A percentile compares a stretch with the other conserved stretches of the same genome.
These are phyloP conservation scores for Agrotis puta DNA, from an alignment of 2,888 invertebrate genomes.

Conservation along the genomic window DNA sequence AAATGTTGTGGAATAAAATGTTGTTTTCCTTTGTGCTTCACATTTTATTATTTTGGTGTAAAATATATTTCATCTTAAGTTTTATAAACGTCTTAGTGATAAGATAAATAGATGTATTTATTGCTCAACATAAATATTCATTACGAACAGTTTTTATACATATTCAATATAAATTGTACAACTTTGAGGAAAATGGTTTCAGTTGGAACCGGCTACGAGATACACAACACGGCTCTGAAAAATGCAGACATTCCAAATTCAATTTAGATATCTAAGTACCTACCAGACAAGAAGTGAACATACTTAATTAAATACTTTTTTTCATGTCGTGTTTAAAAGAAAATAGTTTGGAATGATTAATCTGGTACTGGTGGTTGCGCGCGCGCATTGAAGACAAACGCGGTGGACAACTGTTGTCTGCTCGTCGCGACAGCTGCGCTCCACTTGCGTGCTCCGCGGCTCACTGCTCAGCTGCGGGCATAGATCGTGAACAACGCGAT, in stretches of 20 bases:
- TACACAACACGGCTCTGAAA: background rate
- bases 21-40: slow-evolving; percentile 45
- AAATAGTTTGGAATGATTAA: slow-evolving; percentile 82
- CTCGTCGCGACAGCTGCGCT: slow-evolving; percentile 88
- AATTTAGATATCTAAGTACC: slow-evolving; percentile 34
- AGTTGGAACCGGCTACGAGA: background rate
- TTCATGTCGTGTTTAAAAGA: slow-evolving; percentile 67
- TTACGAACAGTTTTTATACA: background rate
- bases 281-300: slow-evolving; percentile 30
- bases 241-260: slow-evolving; percentile 22
- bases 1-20: slow-evolving; percentile 48
- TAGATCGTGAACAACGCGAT: slow-evolving; percentile 62
- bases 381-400: slow-evolving; percentile 82
- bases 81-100: slow-evolving; percentile 38
- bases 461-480: slow-evolving; percentile 54
- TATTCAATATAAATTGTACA: background rate
- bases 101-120: slow-evolving; percentile 46
- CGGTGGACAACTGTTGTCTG: slow-evolving; percentile 89
- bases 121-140: slow-evolving; percentile 28
- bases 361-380: slow-evolving; percentile 76
- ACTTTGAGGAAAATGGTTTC: slow-evolving; percentile 5
- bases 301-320: slow-evolving; percentile 62
- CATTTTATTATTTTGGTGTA: slow-evolving; percentile 37
- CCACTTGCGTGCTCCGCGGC: slow-evolving; percentile 76
- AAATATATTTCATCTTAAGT: slow-evolving; percentile 39